phyloP scores from a whole-genome alignment of 2,888 invertebrate genomes.

The Parnassius glacialis region DNA sequence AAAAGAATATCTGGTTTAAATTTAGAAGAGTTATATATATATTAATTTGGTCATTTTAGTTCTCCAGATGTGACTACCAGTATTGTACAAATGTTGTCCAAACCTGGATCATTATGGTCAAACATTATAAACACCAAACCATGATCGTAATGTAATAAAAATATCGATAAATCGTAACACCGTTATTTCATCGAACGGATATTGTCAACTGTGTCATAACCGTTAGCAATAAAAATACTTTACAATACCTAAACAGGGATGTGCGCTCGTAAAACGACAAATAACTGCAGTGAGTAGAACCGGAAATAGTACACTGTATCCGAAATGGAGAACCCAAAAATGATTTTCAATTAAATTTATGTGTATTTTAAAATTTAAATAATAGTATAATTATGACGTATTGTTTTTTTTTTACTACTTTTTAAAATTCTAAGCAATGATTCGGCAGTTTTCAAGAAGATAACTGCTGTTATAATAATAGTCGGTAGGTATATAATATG shows the following conservation, averaged over 20 bases:
- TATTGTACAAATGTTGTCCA: too few species aligned
- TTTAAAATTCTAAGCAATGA: background rate
- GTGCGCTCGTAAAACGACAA: conserved; percentile 13
- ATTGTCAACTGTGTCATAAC: conserved; percentile 15
- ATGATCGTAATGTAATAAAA: too few species aligned
- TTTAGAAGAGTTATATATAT: too few species aligned
- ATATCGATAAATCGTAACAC: background rate
- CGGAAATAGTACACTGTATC: conserved; percentile 9
- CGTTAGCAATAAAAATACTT: conserved; percentile 17
- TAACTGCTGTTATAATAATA: too few species aligned
- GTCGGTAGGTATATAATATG: too few species aligned
- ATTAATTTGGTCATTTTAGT: too few species aligned
- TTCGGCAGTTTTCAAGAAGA: too few species aligned
- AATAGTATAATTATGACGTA: background rate
- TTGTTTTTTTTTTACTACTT: background rate
- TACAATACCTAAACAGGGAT: conserved; percentile 18
- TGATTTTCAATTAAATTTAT: conserved; percentile 13
- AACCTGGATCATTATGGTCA: too few species aligned
- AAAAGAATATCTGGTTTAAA: too few species aligned
- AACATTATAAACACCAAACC: too few species aligned
- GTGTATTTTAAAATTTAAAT: conserved; percentile 2
- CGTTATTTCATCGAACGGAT: conserved; percentile 13
- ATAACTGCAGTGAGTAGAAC: background rate
- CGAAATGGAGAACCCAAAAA: conserved; percentile 12
- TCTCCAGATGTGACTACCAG: too few species aligned